phyloP scores from a whole-genome alignment of 1,140 invertebrate species.

The Cyrtorhinus lividipennis region DNA sequence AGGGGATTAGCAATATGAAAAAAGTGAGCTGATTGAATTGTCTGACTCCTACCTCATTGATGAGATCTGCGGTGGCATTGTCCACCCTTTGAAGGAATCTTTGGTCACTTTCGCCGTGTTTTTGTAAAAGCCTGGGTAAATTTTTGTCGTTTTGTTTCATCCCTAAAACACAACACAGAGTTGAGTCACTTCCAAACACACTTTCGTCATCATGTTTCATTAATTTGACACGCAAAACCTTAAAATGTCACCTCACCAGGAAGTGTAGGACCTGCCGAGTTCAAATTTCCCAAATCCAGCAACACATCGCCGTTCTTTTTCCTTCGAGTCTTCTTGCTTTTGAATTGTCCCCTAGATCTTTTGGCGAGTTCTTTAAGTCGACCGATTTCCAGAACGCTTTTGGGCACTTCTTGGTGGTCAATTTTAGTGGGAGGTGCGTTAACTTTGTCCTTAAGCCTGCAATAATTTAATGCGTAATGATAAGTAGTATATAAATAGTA shows the following conservation, averaged over 20 bases:
- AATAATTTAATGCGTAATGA: not conserved
- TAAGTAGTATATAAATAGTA: not conserved
- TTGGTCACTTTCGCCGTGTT: conserved; percentile 31
- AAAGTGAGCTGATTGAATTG: too few relatives aligned
- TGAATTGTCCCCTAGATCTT: conserved; percentile 23
- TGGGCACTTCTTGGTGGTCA: conserved; percentile 49
- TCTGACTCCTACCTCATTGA: conserved; percentile 34
- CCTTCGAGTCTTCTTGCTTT: conserved; percentile 28
- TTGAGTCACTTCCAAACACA: not conserved
- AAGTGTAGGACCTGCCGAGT: conserved; percentile 14
- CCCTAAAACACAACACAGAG: too few relatives aligned
- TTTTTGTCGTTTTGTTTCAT: not conserved
- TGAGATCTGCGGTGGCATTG: conserved; percentile 34
- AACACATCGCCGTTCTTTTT: not conserved
- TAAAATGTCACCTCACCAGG: conserved; percentile 13
- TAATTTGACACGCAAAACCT: too few relatives aligned
- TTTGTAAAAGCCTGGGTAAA: conserved; percentile 22
- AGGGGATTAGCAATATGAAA: too few relatives aligned
- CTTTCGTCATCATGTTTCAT: not conserved
- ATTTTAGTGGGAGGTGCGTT: conserved; percentile 46
- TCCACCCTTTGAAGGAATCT: conserved; percentile 36
- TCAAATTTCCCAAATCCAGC: conserved; percentile 9
- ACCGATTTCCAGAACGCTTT: conserved; percentile 41
- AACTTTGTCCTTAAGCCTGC: conserved; percentile 33
- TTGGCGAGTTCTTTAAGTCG: conserved; percentile 38